Evolutionary conservation across 2,888 invertebrate species (phyloP).

Genomic region (Spisula solida): DNA sequence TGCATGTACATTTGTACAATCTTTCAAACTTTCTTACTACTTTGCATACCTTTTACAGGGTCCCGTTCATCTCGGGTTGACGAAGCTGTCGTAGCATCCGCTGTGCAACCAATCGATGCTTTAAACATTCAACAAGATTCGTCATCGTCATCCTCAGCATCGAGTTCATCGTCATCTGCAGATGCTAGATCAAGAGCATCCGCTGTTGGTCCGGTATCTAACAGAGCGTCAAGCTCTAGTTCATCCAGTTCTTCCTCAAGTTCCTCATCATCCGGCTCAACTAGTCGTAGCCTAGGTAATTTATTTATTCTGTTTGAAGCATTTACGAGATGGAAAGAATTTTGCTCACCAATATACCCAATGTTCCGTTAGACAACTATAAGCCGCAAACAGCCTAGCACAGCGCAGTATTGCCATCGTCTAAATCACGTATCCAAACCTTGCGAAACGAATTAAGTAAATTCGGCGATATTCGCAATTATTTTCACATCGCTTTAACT

Average conservation of each 20-base stretch:
- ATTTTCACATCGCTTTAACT: too few relatives aligned
- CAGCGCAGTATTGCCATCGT: too few relatives aligned
- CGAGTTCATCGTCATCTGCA: constrained; percentile 34
- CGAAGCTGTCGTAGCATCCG: constrained; percentile 40
- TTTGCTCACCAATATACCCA: too few relatives aligned
- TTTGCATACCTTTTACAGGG: not conserved
- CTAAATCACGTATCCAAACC: too few relatives aligned
- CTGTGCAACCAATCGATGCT: constrained; percentile 36
- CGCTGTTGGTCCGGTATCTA: not conserved
- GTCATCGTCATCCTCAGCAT: constrained; percentile 43
- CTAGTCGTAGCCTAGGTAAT: not conserved
- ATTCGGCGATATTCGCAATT: too few relatives aligned
- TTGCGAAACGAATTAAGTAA: too few relatives aligned
- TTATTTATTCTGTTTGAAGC: not conserved
- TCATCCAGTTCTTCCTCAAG: constrained; percentile 53
- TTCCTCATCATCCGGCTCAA: constrained; percentile 22
- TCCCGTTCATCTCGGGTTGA: constrained; percentile 47
- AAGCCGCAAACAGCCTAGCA: too few relatives aligned
- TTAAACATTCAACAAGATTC: not conserved
- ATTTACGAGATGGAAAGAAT: too few relatives aligned
- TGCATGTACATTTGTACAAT: too few relatives aligned
- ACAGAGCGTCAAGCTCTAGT: constrained; percentile 28
- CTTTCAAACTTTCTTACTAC: too few relatives aligned
- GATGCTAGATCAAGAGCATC: not conserved
- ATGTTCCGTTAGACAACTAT: too few relatives aligned